Base-by-base conservation (phyloP, 1,140 invertebrate species). In the Drosophila sproati region DNA sequence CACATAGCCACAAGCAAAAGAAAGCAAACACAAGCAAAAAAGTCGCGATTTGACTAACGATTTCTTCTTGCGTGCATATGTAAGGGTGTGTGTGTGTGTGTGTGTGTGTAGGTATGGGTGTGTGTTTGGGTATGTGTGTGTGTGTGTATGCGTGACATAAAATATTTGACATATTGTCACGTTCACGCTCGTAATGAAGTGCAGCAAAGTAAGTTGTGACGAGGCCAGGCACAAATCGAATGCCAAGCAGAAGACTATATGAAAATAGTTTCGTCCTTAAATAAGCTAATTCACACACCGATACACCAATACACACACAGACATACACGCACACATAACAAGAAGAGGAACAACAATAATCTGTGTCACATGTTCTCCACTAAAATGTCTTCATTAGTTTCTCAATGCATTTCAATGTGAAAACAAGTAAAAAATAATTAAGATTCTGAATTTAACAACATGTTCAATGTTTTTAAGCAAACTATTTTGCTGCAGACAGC, bases 121-220 rank as follows among this genome's bases (percentile, higher is more conserved):
- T 20, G 20, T 20, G 20, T 20, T 0, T 20, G 20, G 20, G 20
- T 20, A 20, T 20, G 20, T 12, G 39, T 55, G 12, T 35, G 35
- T 28, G 6, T 45, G 43, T 29, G 47, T 60, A 5, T 41, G 45
- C 35, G 39, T 55, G 48, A 55, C 29, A 73, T 61, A 29, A 55
- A 69, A 73, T 73, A 69, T 73, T 68, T 69, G 64, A 73, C 71
- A 73, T 73, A 73, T 73, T 69, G 56, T 73, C 63, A 73, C 63
- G 55, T 71, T 63, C 68, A 63, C 60, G 51, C 55, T 73, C 50
- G 34, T 37, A 55, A 55, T 61, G 71, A 73, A 73, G 64, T 69
- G 50, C 56, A 61, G 43, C 50, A 29, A 28, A 31, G 47, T 41
- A 50, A 66, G 61, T 57, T 66, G 1, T 20, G 20, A 20, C 20